Percentiles rank a stretch among this genome's conserved stretches.
Conservation (phyloP, 2,113 vertebrate genomes). For the Alces alces region DNA sequence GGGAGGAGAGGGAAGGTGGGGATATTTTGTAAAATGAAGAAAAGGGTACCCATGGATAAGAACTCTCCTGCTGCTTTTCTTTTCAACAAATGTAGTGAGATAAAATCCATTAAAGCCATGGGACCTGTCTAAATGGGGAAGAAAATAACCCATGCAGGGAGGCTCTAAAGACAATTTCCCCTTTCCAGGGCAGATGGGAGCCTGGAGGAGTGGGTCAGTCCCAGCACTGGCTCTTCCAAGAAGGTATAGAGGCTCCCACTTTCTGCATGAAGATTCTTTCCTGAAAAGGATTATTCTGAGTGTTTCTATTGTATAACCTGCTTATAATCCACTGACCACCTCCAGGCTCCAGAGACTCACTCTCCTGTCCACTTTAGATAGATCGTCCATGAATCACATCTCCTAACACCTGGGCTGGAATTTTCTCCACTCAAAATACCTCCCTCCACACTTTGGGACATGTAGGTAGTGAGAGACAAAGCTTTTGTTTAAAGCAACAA, state of each 20-base stretch:
- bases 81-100: slow-evolving; percentile 26
- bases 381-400: not conserved
- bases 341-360: not conserved
- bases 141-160: not conserved
- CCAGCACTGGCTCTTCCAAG: not conserved
- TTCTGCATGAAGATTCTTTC: not conserved
- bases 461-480: not conserved
- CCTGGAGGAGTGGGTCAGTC: not conserved
- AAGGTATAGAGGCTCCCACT: not conserved
- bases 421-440: not conserved
- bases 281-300: not conserved
- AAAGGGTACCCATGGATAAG: not conserved
- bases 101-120: slow-evolving; percentile 23
- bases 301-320: not conserved
- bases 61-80: not conserved
- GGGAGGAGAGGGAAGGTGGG: not conserved
- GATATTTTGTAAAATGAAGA: slow-evolving; percentile 21
- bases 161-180: not conserved
- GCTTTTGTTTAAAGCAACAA: not conserved
- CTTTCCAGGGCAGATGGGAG: not conserved
- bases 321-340: not conserved
- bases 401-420: not conserved
- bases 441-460: not conserved
- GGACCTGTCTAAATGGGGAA: not conserved
- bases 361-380: not conserved